Conservation (phyloP, 2,888 invertebrate species). For the Noctua janthe region DNA sequence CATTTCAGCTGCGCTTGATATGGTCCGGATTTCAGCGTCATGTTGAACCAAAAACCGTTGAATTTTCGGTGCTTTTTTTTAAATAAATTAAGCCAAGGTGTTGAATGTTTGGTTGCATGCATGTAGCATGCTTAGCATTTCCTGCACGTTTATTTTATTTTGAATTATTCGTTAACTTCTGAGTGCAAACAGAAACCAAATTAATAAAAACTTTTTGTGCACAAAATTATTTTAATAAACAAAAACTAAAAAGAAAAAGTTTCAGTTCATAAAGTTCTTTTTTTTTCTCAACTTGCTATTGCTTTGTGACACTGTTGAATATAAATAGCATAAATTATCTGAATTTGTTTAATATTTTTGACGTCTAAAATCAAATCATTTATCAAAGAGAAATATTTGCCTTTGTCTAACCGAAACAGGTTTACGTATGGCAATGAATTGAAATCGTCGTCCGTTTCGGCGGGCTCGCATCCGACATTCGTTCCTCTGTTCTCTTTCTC, state of each 20-base stretch:
- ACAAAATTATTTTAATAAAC: too few relatives aligned
- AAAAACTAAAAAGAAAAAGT: too few relatives aligned
- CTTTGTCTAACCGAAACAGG: neutral
- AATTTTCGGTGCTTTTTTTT: neutral
- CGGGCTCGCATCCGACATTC: neutral
- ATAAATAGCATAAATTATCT: neutral
- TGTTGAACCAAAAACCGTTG: neutral
- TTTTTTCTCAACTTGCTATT: too few relatives aligned
- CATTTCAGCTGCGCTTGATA: conserved; percentile 27
- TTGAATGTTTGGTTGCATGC: neutral
- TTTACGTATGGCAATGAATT: neutral
- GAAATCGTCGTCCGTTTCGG: neutral
- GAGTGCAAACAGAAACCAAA: too few relatives aligned
- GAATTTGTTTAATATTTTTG: neutral
- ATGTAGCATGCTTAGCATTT: neutral
- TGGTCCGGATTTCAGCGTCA: conserved; percentile 17
- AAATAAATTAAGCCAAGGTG: too few relatives aligned
- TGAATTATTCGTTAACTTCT: too few relatives aligned
- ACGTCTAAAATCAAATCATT: neutral
- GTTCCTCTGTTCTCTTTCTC: neutral
- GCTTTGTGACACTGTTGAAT: neutral
- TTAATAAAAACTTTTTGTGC: too few relatives aligned
- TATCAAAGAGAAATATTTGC: neutral
- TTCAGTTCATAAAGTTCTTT: too few relatives aligned
- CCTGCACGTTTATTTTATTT: too few relatives aligned